A percentile compares a stretch with the other conserved stretches of the same genome.
These are phyloP conservation scores for Mimumesa dahlbomi DNA, from an alignment of 2,888 invertebrate genomes.

Conservation along the genomic window DNA sequence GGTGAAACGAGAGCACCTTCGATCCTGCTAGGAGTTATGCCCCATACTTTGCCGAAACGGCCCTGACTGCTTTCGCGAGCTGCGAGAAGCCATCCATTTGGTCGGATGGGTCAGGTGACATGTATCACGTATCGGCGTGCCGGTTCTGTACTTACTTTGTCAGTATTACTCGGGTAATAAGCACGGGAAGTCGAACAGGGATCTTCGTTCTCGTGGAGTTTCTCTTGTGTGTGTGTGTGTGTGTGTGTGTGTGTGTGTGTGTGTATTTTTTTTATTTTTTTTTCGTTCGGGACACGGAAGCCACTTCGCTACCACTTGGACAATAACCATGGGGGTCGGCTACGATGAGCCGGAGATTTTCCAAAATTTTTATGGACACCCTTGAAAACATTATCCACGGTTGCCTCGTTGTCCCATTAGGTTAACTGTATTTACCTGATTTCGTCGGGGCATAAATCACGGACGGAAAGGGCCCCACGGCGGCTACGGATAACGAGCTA, in stretches of 20 bases:
- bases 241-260: no score
- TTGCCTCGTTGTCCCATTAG: conserved; percentile 38
- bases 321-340: no score
- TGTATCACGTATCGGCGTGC: conserved; percentile 45
- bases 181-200: no score
- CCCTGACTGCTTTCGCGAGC: conserved; percentile 4
- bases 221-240: no score
- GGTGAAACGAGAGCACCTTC: conserved; percentile 47
- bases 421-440: conserved; percentile 31
- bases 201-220: no score
- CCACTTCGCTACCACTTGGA: no score
- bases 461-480: conserved; percentile 19
- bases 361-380: no score
- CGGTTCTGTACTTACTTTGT: conserved; percentile 1
- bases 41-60: not conserved
- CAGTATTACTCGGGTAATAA: not conserved
- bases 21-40: conserved; percentile 36
- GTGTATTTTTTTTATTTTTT: no score
- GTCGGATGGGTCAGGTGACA: conserved; percentile 53
- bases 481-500: conserved; percentile 49
- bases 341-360: no score
- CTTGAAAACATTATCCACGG: no score
- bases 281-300: no score
- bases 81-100: conserved; percentile 50
- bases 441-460: conserved; percentile 46